These are phyloP conservation scores for Lepus townsendii DNA, from an alignment of 2,797 vertebrate species.

Conservation along the genomic window DNA sequence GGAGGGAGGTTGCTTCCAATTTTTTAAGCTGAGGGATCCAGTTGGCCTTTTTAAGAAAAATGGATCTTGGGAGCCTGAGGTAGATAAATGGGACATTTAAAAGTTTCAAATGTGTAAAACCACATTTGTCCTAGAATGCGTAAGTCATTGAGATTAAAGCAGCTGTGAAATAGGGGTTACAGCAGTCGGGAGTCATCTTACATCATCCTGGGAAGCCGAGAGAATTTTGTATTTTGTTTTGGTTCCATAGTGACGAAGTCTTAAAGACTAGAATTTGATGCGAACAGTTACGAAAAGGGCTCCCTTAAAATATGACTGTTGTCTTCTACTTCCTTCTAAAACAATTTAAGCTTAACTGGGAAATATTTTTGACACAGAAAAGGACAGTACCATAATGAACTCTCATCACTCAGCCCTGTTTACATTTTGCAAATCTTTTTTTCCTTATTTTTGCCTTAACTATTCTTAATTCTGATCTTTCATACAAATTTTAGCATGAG, in stretches of 20 bases:
- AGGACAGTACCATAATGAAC: not conserved
- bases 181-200: not conserved
- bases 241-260: conserved; percentile 56
- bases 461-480: not conserved
- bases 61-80: not conserved
- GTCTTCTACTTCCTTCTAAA: conserved; percentile 32
- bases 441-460: not conserved
- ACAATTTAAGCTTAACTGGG: conserved; percentile 8
- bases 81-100: not conserved
- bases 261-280: not conserved
- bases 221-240: conserved; percentile 55
- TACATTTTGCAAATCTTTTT: not conserved
- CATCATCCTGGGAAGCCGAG: conserved; percentile 54
- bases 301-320: not conserved
- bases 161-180: not conserved
- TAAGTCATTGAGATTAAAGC: conserved; percentile 13
- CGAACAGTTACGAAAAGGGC: not conserved
- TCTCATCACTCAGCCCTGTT: no score
- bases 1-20: not conserved
- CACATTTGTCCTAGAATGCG: not conserved
- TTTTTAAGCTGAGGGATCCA: not conserved
- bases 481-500: not conserved
- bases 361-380: conserved; percentile 26
- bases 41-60: not conserved
- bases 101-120: conserved; percentile 11